Base-by-base conservation (phyloP, 2,888 invertebrate species). In the Isotomurus palustris region DNA sequence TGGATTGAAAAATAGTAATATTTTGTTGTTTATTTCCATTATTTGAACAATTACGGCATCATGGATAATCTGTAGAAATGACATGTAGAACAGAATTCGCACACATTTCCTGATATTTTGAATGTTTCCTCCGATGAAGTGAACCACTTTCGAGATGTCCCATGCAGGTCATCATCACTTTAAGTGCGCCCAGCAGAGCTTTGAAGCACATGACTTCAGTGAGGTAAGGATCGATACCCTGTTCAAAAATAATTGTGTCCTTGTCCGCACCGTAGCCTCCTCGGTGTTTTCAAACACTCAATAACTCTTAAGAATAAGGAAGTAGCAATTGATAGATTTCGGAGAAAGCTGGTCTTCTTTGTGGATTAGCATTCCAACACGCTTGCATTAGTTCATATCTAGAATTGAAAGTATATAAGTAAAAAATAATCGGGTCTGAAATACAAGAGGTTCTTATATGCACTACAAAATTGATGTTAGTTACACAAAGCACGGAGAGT, bases 201-300 rank as follows among this genome's bases (percentile, higher is more conserved):
- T 47, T 47, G 47, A 47, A 47, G 28, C 28, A 47, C 25, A 28
- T 25, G 4, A 47, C 29, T 6, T 47, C 47, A 6, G 47, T 28
- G 6, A 3, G 10, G 5, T 27, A 5, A 8, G 47, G 47, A 47
- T 47, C 19, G 3, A 47, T 29, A 10, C 28, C 28, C 19, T 47
- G 28, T 4, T 27, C 47, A 5, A 47, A 27, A 5, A 6, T n/a
- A 14, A 25, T n/a, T 6, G 19, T 8, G 6, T 6, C 12, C 27
- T 29, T 17, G 14, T 29, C 28, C 21, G 6, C 32, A n/a, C n/a
- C n/a, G n/a, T n/a, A 32, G 14, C 8, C 8, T 32, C 14, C 8
- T 14, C 14, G 8, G 8, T 14, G 8, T 8, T 10, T 14, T 32
- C 14, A 10, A 10, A 14, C 8, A 8, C 24, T 14, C 5, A 14